Conservation (phyloP, 2,113 vertebrate species). For the Ranitomeya variabilis region DNA sequence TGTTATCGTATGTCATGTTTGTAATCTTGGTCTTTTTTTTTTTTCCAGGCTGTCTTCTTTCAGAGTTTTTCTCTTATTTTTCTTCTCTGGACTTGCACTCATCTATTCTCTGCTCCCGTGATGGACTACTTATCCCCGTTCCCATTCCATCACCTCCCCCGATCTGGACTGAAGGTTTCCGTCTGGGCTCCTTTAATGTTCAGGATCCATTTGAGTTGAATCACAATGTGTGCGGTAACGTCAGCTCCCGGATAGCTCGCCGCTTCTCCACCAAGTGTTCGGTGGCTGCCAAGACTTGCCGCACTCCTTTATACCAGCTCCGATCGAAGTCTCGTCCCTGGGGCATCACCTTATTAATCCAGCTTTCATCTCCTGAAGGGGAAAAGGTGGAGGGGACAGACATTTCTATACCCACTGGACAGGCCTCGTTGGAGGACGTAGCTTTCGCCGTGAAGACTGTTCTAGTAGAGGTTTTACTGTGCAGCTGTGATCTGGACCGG, state of each 20-base stretch:
- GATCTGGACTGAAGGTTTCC: constrained; percentile 70
- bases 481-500: background rate
- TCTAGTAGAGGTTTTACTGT: constrained; percentile 39
- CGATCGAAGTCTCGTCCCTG: constrained; percentile 82
- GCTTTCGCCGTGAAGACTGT: constrained; percentile 18
- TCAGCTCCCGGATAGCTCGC: constrained; percentile 75
- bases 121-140: constrained; percentile 72
- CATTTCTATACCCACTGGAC: background rate
- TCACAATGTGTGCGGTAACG: constrained; percentile 89
- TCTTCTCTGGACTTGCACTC: constrained; percentile 77
- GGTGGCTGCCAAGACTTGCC: constrained; percentile 82
- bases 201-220: constrained; percentile 89
- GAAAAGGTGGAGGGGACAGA: background rate
- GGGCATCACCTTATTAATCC: constrained; percentile 67
- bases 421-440: background rate
- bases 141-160: constrained; percentile 75
- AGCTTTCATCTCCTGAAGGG: background rate
- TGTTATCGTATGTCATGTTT: background rate
- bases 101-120: constrained; percentile 77
- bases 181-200: constrained; percentile 83
- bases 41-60: constrained; percentile 77
- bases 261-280: constrained; percentile 77
- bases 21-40: background rate
- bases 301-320: constrained; percentile 82
- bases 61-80: constrained; percentile 85